A percentile compares a stretch with the other conserved stretches of the same genome.
phyloP scores from a whole-genome alignment of 2,888 invertebrate species.

The Cheilosia variabilis region DNA sequence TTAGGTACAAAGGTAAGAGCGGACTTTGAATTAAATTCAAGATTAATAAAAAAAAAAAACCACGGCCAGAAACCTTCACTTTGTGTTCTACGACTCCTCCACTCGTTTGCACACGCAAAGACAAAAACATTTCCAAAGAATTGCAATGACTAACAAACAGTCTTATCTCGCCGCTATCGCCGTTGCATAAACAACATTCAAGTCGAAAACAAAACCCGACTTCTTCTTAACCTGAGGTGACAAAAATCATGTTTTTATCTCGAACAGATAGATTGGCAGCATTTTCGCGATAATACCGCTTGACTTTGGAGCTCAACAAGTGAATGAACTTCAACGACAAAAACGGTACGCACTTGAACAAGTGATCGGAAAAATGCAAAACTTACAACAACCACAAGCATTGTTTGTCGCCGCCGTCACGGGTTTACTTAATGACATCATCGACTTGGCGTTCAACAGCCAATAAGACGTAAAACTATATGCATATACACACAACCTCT shows the following conservation, averaged over 20 bases:
- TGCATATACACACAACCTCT: neutral
- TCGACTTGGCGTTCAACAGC: constrained; percentile 17
- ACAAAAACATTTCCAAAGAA: too few relatives aligned
- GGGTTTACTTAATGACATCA: constrained; percentile 52
- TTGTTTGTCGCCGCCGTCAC: neutral
- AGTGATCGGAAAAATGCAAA: constrained; percentile 32
- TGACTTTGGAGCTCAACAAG: constrained; percentile 2
- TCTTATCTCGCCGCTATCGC: too few relatives aligned
- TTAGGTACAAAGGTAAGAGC: too few relatives aligned
- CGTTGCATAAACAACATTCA: too few relatives aligned
- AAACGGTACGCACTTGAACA: constrained; percentile 4
- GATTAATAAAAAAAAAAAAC: too few relatives aligned
- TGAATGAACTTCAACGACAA: constrained; percentile 47
- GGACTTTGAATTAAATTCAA: too few relatives aligned
- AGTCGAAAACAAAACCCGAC: too few relatives aligned
- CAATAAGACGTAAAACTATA: too few relatives aligned
- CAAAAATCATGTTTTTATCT: constrained; percentile 1
- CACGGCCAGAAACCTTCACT: too few relatives aligned
- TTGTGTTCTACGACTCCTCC: too few relatives aligned
- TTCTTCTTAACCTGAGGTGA: neutral
- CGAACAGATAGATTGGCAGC: neutral
- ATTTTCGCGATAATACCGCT: constrained; percentile 27
- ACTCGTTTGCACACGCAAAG: too few relatives aligned
- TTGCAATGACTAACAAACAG: too few relatives aligned
- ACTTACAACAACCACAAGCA: constrained; percentile 5